phyloP scores from a whole-genome alignment of 2,888 invertebrate genomes.

The Cosmia pyralina region DNA sequence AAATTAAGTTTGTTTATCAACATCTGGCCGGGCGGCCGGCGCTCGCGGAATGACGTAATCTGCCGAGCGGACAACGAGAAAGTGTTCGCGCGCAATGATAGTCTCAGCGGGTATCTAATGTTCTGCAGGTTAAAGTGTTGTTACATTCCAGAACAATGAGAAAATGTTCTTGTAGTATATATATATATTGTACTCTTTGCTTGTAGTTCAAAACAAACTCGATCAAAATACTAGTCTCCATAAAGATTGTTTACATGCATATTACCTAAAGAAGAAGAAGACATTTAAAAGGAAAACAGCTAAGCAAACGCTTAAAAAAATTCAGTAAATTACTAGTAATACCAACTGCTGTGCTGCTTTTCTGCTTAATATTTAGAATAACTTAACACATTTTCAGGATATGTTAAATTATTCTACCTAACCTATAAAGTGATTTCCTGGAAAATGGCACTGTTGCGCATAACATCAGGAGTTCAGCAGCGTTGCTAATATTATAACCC shows the following conservation, averaged over 20 bases:
- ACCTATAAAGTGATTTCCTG: not conserved
- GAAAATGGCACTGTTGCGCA: not conserved
- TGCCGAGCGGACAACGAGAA: too few species aligned
- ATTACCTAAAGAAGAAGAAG: not conserved
- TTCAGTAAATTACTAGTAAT: not conserved
- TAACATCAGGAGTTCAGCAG: not conserved
- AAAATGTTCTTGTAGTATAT: too few species aligned
- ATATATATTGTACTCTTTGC: too few species aligned
- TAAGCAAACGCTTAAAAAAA: not conserved
- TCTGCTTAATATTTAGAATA: not conserved
- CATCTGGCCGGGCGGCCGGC: too few species aligned
- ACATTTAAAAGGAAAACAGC: not conserved
- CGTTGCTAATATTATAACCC: not conserved
- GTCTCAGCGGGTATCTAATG: too few species aligned
- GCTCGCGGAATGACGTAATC: too few species aligned
- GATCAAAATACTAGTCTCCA: not conserved
- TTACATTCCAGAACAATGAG: slow-evolving; percentile 6
- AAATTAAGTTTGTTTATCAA: too few species aligned
- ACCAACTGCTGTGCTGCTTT: not conserved
- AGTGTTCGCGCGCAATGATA: too few species aligned
- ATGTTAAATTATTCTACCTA: not conserved
- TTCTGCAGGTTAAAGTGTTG: not conserved
- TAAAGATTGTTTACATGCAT: slow-evolving; percentile 14
- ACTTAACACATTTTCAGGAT: not conserved
- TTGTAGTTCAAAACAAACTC: not conserved